Conservation (phyloP, 2,888 invertebrate genomes). For the Augochlorella aurata region DNA sequence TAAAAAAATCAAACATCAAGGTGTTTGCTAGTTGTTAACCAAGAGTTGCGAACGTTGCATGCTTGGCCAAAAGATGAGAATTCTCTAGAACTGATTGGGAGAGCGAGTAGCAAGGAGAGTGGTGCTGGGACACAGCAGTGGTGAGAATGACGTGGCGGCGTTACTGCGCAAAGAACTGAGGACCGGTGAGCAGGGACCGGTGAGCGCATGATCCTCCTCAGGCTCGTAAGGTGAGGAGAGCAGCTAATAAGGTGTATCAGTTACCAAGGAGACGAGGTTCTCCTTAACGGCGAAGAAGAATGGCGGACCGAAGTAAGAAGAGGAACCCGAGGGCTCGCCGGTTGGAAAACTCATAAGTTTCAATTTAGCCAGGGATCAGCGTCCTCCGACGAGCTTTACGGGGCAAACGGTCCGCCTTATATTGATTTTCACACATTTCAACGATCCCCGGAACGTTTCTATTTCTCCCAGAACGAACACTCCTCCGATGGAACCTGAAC, state of each 20-base stretch:
- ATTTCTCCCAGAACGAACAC: conserved; percentile 34
- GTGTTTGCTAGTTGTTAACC: neutral
- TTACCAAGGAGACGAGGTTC: conserved; percentile 76
- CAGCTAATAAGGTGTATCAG: conserved; percentile 77
- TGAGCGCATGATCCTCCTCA: conserved; percentile 70
- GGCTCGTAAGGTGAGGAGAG: conserved; percentile 69
- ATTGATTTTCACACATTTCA: conserved; percentile 74
- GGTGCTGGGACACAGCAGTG: conserved; percentile 19
- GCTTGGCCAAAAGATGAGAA: neutral
- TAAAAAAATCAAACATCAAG: neutral
- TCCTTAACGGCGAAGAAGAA: conserved; percentile 77
- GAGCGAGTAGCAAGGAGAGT: conserved; percentile 13
- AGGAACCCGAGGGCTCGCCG: conserved; percentile 60
- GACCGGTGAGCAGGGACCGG: conserved; percentile 51
- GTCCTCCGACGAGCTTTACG: conserved; percentile 74
- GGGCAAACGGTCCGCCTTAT: conserved; percentile 63
- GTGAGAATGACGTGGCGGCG: conserved; percentile 37
- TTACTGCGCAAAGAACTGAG: conserved; percentile 58
- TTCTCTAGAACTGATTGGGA: neutral
- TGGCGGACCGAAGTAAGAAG: conserved; percentile 73
- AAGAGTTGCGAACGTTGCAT: no score
- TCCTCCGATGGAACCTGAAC: neutral
- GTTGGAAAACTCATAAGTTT: conserved; percentile 81
- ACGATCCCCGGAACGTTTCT: conserved; percentile 32
- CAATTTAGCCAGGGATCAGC: conserved; percentile 81